Base-by-base conservation (phyloP, 2,797 vertebrate species). In the Clamator glandarius region DNA sequence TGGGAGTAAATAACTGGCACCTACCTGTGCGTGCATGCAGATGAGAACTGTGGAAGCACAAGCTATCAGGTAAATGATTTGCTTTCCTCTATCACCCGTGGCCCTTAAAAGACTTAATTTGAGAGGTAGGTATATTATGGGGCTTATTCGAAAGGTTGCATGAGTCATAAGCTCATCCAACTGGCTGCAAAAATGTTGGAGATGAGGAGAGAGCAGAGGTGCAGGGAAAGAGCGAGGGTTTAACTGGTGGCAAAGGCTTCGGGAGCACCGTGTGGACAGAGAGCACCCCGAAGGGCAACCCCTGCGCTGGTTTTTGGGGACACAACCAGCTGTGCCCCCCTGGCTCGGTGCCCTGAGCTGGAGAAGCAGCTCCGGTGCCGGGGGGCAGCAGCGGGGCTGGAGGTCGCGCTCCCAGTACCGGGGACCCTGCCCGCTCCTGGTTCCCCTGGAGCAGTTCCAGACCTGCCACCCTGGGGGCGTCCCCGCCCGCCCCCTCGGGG, bases 111-210 rank as follows among this genome's bases (percentile, higher is more conserved):
- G 57, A 61, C 77, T 72, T 82, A 69, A 52, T 84, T 79, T 39
- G 44, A 82, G 92, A 93, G 91, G 89, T 94, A 70, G 84, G 87
- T 67, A 79, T 50, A 13, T 90, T 69, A 59, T 13, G 39, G 81
- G 90, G 92, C 81, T 95, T 29, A 50, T 76, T 76, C 41, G 77
- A 92, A 93, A 93, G 96, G 95, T 93, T 84, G 26, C 63, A 18
- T 96, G 96, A 95, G 92, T 96, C 96, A 95, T 13, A 58, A 84
- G 70, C 84, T 89, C 95, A 88, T 84, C 66, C 88, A 54, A 4
- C 6, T n/a, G 74, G 58, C 84, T 84, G 90, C 72, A 46, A 55
- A 72, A 64, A 46, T 11, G 61, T 41, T 72, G 52, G 87, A 52
- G 92, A 51, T 25, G 93, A 58, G 85, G 87, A 91, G 68, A 35